Evolutionary conservation across 1,140 invertebrate species (phyloP), one percentile per base, ranked within the genome.

Genomic region (Diplogasteroides magnus): DNA sequence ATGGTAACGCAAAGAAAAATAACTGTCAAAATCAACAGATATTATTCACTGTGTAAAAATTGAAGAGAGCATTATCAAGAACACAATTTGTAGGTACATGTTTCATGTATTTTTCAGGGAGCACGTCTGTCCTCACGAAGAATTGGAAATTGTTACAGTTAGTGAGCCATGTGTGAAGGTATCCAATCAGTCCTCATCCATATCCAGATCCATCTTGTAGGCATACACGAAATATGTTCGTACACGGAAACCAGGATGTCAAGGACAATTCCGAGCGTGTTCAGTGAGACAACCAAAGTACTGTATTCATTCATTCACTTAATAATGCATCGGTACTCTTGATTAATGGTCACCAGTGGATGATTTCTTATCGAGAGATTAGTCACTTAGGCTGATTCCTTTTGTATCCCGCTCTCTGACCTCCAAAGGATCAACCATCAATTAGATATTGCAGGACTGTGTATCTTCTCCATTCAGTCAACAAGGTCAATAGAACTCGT

Each of bases 391-490:
- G 14, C 48, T 25, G 2, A 15, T 25, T 14, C 29, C 13, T 3
- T 32, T 6, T 11, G 48, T 56, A 55, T 57, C 63, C 37, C 55
- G 55, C 37, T 56, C 63, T 55, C 57, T 29, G 11, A 3, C 26
- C 19, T 55, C 55, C 37, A 37, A 29, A 65, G 55, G 63, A 66
- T 65, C 59, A 66, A 67, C 56, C 15, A 28, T 55, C 32, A 72
- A 69, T 19, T n/a, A 27, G 19, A 2, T 63, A 28, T 82, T 85
- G 37, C 80, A 86, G 85, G 74, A 86, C 85, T 1, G 82, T 85
- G 61, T 85, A 85, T 70, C n/a, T n/a, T n/a, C 85, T 84, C 68
- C 83, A 80, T 14, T 81, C 83, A 31, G 83, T 79, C 64, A 81
- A 79, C 68, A 79, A 84, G 64, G 69, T 77, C 6, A 84, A 82